phyloP scores from a whole-genome alignment of 1,140 invertebrate species.

The Brachionus manjavacas region DNA sequence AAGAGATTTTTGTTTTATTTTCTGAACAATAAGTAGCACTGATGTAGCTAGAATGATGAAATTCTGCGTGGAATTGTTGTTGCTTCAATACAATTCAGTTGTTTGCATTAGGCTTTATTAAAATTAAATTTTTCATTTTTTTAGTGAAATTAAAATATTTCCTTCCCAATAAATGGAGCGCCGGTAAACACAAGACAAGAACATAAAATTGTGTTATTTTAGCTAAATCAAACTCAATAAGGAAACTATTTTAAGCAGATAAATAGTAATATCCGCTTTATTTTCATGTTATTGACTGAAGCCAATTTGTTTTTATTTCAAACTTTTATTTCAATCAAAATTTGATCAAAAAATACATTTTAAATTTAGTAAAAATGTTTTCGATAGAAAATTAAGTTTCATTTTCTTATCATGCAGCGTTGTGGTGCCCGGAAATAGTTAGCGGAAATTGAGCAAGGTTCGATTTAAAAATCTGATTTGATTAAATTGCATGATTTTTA shows the following conservation, averaged over 20 bases:
- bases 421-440: background rate
- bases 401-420: background rate
- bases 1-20: background rate
- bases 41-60: background rate
- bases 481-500: background rate
- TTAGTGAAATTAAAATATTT: background rate
- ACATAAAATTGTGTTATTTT: background rate
- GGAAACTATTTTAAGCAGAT: constrained; percentile 43
- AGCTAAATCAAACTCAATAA: constrained; percentile 25
- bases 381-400: too few species aligned
- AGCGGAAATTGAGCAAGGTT: background rate
- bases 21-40: too few species aligned
- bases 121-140: background rate
- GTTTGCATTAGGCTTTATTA: background rate
- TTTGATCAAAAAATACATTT: background rate
- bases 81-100: background rate
- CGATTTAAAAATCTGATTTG: background rate
- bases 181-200: background rate
- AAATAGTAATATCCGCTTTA: constrained; percentile 42
- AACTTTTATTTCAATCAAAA: background rate
- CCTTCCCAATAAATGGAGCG: background rate
- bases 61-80: background rate
- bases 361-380: too few species aligned
- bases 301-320: background rate
- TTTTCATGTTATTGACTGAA: background rate